Evolutionary conservation across 2,113 vertebrate species (phyloP), one percentile per base, ranked within the genome.

Genomic region (Pungitius pungitius): DNA sequence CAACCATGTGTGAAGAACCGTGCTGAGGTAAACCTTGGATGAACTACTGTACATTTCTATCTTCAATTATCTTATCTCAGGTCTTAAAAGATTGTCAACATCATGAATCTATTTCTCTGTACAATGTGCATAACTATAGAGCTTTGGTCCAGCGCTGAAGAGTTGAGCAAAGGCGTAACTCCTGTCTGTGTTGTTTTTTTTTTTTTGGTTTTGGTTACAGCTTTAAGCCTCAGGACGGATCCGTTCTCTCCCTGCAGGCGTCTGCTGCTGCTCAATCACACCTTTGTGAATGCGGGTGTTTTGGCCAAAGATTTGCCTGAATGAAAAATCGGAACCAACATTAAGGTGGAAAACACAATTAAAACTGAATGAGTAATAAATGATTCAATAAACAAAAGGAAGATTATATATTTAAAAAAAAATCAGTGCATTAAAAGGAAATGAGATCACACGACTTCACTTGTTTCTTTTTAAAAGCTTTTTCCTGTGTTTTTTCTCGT

Each of bases 101-200:
- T 95, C 95, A 93, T 95, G 93, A 95, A 96, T 95, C 96, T 95
- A 94, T 96, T 95, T 95, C 93, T 96, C 95, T 98, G 96, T 95
- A 97, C 96, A 97, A 95, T 98, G 96, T 99, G 96, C 97, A 98
- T 96, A 97, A 95, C 96, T 96, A 95, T 94, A 96, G 96, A 96
- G 94, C 97, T 99, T 99, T 99, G 97, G 97, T 99, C 97, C 96
- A 97, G 96, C 96, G 90, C 95, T 95, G 93, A 96, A 94, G 81
- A 95, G 94, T 95, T 87, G 93, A 96, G 95, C 92, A 93, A 96
- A 97, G 96, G 95, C 95, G 94, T 67, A 83, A 85, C 85, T 85
- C 64, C 59, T 75, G 85, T 86, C 81, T 94, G 94, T 94, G 79
- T 86, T 66, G 4, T 27, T 54, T 82, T 87, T 69, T 66, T 6